Conservation (phyloP, 2,797 vertebrate genomes). For the Coracias cyanogaster region DNA sequence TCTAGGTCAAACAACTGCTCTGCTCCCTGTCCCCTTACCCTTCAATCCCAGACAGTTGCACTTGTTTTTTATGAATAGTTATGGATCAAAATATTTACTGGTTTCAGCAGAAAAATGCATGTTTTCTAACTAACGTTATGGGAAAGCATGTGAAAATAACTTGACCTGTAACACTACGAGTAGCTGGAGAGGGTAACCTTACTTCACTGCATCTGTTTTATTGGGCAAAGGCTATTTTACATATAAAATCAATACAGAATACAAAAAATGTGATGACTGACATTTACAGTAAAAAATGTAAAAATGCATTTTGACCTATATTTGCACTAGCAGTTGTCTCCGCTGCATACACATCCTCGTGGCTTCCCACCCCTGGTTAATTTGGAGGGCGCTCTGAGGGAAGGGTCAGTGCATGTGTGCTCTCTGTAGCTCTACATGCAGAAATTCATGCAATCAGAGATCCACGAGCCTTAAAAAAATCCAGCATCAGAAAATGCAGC, state of each 20-base stretch:
- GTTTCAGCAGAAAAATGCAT: not conserved
- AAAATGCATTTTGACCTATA: conserved; percentile 43
- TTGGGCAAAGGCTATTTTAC: conserved; percentile 67
- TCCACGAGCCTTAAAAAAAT: conserved; percentile 37
- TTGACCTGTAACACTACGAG: not conserved
- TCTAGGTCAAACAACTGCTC: not conserved
- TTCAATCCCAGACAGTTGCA: no score
- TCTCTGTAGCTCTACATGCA: conserved; percentile 8
- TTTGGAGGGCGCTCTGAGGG: not conserved
- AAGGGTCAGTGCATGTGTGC: not conserved
- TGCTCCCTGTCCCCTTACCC: not conserved
- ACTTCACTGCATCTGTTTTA: conserved; percentile 58
- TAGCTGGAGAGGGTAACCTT: conserved; percentile 32
- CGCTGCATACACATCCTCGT: not conserved
- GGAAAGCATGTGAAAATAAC: not conserved
- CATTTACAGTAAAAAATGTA: conserved; percentile 72
- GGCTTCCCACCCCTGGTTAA: not conserved
- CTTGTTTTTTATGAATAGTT: no score
- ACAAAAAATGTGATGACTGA: conserved; percentile 68
- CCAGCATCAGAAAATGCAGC: conserved; percentile 43
- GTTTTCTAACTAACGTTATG: not conserved
- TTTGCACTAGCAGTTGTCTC: conserved; percentile 1
- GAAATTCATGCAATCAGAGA: not conserved
- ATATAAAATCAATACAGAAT: conserved; percentile 73
- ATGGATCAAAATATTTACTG: not conserved